A percentile compares a stretch with the other conserved stretches of the same genome.
Conservation (phyloP, 1,140 invertebrate genomes). For the Drosophila neocordata region DNA sequence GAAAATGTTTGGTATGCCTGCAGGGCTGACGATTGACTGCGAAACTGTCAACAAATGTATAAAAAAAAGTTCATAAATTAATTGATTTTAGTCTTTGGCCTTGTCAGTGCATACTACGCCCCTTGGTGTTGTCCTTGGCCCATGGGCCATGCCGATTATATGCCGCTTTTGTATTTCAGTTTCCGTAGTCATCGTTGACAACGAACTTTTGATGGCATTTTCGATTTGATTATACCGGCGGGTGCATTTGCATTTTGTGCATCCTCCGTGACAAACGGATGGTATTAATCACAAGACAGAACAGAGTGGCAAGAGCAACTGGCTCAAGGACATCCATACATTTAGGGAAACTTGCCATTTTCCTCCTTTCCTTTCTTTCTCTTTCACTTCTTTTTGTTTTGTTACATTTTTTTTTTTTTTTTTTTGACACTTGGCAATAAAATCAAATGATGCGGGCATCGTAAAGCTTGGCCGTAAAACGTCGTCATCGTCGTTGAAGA, state of each 20-base stretch:
- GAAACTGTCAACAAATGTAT: constrained; percentile 53
- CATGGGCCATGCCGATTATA: constrained; percentile 33
- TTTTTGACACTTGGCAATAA: constrained; percentile 70
- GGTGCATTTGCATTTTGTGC: constrained; percentile 76
- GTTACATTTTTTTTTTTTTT: not conserved
- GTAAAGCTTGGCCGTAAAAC: constrained; percentile 73
- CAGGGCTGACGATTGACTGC: constrained; percentile 21
- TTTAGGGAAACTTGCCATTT: constrained; percentile 18
- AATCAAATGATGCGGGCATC: constrained; percentile 79
- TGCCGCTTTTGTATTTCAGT: constrained; percentile 52
- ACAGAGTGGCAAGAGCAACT: constrained; percentile 43
- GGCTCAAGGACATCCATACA: constrained; percentile 64
- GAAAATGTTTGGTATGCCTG: constrained; percentile 54
- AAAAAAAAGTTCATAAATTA: constrained; percentile 66
- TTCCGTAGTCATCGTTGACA: constrained; percentile 52
- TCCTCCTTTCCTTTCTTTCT: constrained; percentile 9
- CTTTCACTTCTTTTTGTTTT: not conserved
- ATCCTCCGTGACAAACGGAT: constrained; percentile 56
- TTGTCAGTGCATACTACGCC: constrained; percentile 30
- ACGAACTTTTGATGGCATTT: constrained; percentile 71
- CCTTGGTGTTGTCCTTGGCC: constrained; percentile 27
- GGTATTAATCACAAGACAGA: constrained; percentile 69
- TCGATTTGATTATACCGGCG: constrained; percentile 76
- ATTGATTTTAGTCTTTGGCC: constrained; percentile 69
- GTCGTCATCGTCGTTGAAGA: constrained; percentile 3